Evolutionary conservation across 2,888 invertebrate species (phyloP).

Genomic region (Petrophora chlorosata): DNA sequence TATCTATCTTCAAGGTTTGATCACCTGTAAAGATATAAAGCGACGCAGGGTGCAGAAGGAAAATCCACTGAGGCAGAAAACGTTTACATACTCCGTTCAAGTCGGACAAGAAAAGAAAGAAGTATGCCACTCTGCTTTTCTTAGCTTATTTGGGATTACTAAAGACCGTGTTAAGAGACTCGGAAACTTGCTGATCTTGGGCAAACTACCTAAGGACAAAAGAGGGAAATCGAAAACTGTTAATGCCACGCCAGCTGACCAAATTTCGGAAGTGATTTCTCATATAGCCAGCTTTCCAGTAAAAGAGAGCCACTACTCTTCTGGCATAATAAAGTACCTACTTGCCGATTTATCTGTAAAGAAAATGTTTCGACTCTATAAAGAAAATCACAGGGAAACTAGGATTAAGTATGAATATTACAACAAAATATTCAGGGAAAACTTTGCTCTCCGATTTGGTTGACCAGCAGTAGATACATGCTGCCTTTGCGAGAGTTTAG

Average conservation of each 20-base stretch:
- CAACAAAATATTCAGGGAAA: not conserved
- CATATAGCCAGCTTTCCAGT: not conserved
- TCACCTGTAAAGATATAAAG: not conserved
- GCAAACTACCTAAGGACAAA: not conserved
- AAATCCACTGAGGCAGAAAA: not conserved
- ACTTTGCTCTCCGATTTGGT: not conserved
- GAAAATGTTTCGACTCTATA: not conserved
- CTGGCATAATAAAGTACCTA: not conserved
- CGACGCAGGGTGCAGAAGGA: not conserved
- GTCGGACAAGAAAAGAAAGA: not conserved
- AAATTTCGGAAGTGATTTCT: not conserved
- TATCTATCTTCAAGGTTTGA: not conserved
- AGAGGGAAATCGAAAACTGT: not conserved
- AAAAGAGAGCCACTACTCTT: not conserved
- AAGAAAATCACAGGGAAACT: not conserved
- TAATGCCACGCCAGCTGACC: not conserved
- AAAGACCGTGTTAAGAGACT: not conserved
- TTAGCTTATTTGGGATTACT: not conserved
- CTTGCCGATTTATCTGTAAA: not conserved
- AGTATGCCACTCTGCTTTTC: not conserved
- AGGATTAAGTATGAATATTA: not conserved
- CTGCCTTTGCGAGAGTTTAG: conserved; percentile 20
- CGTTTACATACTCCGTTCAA: not conserved
- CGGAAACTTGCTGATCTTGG: not conserved
- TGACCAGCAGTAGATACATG: conserved; percentile 19